A percentile compares a stretch with the other conserved stretches of the same genome.
These are phyloP conservation scores for Varanus komodoensis DNA, from an alignment of 2,113 vertebrate genomes.

Conservation along the genomic window DNA sequence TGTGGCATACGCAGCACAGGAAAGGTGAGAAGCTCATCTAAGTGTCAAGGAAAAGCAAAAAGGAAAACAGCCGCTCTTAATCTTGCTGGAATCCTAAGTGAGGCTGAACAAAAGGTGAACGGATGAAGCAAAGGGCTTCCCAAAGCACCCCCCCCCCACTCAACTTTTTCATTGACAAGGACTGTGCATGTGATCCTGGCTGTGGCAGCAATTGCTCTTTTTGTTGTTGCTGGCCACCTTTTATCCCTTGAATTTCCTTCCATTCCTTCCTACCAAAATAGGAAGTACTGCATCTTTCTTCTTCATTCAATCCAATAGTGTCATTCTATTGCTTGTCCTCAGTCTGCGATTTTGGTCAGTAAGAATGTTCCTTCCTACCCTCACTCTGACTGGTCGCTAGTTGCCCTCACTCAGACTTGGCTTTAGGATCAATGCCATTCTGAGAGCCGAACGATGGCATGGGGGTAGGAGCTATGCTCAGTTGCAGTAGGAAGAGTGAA, in stretches of 20 bases:
- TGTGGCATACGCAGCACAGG: background rate
- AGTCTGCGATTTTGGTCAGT: background rate
- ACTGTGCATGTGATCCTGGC: background rate
- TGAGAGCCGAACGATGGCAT: background rate
- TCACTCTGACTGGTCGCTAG: background rate
- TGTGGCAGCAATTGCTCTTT: background rate
- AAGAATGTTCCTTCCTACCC: background rate
- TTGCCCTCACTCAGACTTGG: background rate
- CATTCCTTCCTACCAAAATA: background rate
- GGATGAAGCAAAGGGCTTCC: background rate
- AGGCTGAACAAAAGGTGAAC: background rate
- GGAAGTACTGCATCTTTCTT: background rate
- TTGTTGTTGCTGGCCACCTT: background rate
- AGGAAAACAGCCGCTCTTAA: background rate
- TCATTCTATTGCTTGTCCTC: background rate
- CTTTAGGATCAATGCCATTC: background rate
- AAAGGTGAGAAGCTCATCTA: background rate
- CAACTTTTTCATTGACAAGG: background rate
- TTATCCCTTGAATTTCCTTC: background rate
- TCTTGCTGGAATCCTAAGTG: background rate
- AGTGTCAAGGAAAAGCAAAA: background rate
- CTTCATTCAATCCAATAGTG: background rate
- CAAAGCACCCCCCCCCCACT: background rate
- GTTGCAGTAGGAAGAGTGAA: background rate
- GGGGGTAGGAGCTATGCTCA: background rate